A percentile compares a stretch with the other conserved stretches of the same genome.
Evolutionary conservation across 35 echinoderm and acorn worm species (phyloP).

Genomic region (Ophiothrix spiculata): DNA sequence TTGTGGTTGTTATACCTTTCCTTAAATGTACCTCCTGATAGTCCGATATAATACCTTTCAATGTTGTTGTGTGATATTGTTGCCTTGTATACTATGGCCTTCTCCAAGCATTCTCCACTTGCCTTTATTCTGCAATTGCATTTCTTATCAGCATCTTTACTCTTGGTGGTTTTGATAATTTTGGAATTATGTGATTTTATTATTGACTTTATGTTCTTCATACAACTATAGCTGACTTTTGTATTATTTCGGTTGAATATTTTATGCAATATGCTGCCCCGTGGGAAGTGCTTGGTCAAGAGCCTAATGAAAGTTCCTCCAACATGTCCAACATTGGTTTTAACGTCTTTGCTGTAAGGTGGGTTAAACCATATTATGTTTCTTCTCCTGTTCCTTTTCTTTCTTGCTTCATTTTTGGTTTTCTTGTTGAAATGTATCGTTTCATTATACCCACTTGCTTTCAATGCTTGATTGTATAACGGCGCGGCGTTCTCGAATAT

Average conservation of each 20-base stretch:
- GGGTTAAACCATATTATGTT: neutral
- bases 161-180: neutral
- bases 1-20: too few species aligned
- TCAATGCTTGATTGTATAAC: neutral
- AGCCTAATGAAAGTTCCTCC: neutral
- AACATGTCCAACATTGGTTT: neutral
- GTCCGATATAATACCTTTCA: too few species aligned
- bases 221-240: slow-evolving; percentile 30
- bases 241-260: neutral
- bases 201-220: slow-evolving; percentile 36
- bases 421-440: neutral
- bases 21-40: too few species aligned
- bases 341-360: neutral
- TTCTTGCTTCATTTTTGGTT: neutral
- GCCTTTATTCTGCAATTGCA: slow-evolving; percentile 26
- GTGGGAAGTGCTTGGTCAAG: neutral
- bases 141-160: neutral
- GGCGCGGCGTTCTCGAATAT: neutral
- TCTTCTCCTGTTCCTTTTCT: neutral
- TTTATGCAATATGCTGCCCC: neutral
- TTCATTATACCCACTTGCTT: neutral
- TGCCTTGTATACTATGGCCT: slow-evolving; percentile 15
- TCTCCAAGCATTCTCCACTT: neutral
- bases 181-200: slow-evolving; percentile 38
- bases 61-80: too few species aligned